Base-by-base conservation (phyloP, 2,888 invertebrate species). In the Andrena bicolor region DNA sequence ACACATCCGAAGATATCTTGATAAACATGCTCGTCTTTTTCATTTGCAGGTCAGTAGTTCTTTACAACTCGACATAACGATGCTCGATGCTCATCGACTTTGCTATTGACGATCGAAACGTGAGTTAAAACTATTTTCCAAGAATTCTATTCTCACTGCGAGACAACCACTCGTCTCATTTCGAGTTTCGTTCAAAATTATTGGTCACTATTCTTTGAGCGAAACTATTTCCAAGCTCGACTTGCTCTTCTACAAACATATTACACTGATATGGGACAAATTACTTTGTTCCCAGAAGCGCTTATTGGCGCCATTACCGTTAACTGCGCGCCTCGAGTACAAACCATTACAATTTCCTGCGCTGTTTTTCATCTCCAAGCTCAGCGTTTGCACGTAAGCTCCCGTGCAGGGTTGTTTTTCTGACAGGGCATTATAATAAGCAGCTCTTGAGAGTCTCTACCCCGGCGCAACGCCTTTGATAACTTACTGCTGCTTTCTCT, bases 331-430 rank as follows among this genome's bases (percentile, higher is more conserved):
- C 26, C 41, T 66, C 6, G 16, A 77, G 65, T 80, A 77, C 65
- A 64, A 80, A 71, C 64, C 77, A 77, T 80, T 80, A 71, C 70
- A 80, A 76, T 80, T 77, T 80, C 80, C 79, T 78, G 73, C 70
- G 66, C 41, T 71, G 71, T 79, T 78, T 61, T 70, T 78, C 74
- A 71, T 60, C 65, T 51, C 30, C 68, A 60, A n/a, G 51, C 63
- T 26, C 35, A 4, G 30, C 53, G 63, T 32, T 35, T 41, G 53
- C 76, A 49, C 41, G 35, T 10, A 64, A 68, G 35, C 26, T 23
- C 20, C 32, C 51, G 60, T 49, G 41, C 63, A 20, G 20, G 16
- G 58, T 41, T 35, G 69, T 74, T 74, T 65, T 68, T 69, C 69
- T 60, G 65, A 13, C 58, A 60, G 65, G 64, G 74, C 56, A 20